These are phyloP conservation scores for Mamestra configurata DNA, from an alignment of 1,140 invertebrate genomes.

Conservation along the genomic window DNA sequence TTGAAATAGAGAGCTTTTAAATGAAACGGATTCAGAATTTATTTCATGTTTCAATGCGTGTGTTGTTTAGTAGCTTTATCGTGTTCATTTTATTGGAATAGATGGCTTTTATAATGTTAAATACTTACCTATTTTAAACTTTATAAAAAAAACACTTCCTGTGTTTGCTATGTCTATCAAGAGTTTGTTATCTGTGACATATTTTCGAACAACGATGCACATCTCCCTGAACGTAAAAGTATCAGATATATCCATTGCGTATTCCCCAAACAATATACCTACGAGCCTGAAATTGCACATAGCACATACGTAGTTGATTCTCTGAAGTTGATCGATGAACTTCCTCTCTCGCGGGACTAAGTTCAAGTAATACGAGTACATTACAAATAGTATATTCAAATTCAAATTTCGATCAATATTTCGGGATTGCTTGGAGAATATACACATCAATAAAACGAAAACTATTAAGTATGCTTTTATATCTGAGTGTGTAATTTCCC, in stretches of 20 bases:
- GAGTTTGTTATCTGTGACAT: no score
- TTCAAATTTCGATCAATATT: constrained; percentile 41
- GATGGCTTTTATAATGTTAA: no score
- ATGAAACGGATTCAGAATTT: neutral
- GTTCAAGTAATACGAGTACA: constrained; percentile 20
- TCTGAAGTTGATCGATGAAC: constrained; percentile 35
- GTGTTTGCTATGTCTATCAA: no score
- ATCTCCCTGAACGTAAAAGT: neutral
- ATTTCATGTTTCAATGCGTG: constrained; percentile 16
- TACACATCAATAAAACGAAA: constrained; percentile 50
- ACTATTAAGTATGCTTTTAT: constrained; percentile 63
- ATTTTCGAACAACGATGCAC: neutral
- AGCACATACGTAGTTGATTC: constrained; percentile 3
- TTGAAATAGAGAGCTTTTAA: constrained; percentile 15
- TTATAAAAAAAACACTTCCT: no score
- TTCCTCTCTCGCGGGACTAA: constrained; percentile 7
- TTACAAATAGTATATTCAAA: constrained; percentile 7
- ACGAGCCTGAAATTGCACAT: neutral
- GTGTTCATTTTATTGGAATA: neutral
- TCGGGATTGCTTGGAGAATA: constrained; percentile 33
- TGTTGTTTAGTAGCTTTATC: constrained; percentile 6
- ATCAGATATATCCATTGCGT: neutral
- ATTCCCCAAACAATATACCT: constrained; percentile 8
- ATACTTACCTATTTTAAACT: no score
- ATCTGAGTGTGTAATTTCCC: constrained; percentile 70